Evolutionary conservation across 2,888 invertebrate species (phyloP).

Genomic region (Gibbula magus): DNA sequence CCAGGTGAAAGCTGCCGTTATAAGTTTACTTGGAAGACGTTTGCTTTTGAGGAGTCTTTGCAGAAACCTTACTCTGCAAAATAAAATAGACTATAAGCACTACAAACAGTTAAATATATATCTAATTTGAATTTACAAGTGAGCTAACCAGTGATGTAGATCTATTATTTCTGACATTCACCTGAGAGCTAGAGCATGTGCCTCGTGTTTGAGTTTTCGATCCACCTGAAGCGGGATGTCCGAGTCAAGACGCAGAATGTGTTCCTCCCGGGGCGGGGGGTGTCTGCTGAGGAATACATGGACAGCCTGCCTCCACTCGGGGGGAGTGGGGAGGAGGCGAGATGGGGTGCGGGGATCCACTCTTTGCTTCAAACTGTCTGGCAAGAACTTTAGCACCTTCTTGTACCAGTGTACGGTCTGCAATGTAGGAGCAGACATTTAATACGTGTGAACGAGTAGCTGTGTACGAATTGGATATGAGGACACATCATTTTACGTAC

Average conservation of each 20-base stretch:
- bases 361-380: constrained; percentile 45
- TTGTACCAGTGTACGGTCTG: constrained; percentile 53
- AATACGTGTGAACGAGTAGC: neutral
- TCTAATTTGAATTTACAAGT: neutral
- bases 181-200: constrained; percentile 43
- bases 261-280: constrained; percentile 52
- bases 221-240: constrained; percentile 39
- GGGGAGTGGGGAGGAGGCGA: neutral
- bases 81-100: neutral
- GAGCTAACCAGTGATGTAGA: neutral
- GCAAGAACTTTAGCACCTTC: constrained; percentile 50
- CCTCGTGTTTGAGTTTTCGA: constrained; percentile 35
- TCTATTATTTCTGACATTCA: too few species aligned
- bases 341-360: neutral
- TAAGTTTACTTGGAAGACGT: constrained; percentile 39
- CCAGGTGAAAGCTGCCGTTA: constrained; percentile 39
- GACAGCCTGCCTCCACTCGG: constrained; percentile 50
- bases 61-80: constrained; percentile 41
- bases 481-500: too few species aligned
- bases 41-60: constrained; percentile 43
- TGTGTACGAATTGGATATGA: too few species aligned
- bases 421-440: neutral
- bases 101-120: neutral
- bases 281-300: constrained; percentile 47
- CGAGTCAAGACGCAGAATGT: constrained; percentile 46